These are phyloP conservation scores for Lagorchestes hirsutus DNA, from an alignment of 2,797 vertebrate species.

Conservation along the genomic window DNA sequence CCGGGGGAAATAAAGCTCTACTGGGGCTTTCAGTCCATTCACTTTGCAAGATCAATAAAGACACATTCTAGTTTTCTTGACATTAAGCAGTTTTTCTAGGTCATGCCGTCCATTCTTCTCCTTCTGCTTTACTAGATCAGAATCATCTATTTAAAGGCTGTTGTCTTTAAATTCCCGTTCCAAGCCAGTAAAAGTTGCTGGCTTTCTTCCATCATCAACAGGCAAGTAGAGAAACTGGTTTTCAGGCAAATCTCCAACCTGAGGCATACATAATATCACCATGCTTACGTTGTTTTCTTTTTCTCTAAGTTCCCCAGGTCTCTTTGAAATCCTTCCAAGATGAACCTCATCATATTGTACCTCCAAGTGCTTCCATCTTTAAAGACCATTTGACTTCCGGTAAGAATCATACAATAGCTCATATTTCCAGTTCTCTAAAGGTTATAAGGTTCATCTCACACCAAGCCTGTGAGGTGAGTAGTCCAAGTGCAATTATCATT, in stretches of 20 bases:
- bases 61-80: slow-evolving; percentile 6
- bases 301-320: slow-evolving; percentile 64
- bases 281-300: slow-evolving; percentile 36
- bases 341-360: slow-evolving; percentile 13
- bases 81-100: slow-evolving; percentile 2
- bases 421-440: background rate
- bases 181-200: slow-evolving; percentile 1
- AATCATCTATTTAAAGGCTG: background rate
- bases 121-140: slow-evolving; percentile 26
- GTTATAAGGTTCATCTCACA: background rate
- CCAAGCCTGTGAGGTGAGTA: background rate
- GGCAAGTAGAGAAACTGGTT: slow-evolving; percentile 26
- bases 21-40: slow-evolving; percentile 19
- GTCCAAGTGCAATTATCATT: background rate
- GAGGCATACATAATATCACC: background rate
- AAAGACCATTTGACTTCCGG: slow-evolving; percentile 59
- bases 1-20: slow-evolving; percentile 3
- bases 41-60: slow-evolving; percentile 25
- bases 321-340: slow-evolving; percentile 20
- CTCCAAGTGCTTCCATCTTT: slow-evolving; percentile 38
- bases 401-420: slow-evolving; percentile 58
- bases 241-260: background rate
- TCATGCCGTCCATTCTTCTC: background rate
- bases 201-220: slow-evolving; percentile 32
- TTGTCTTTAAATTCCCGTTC: background rate